A percentile compares a stretch with the other conserved stretches of the same genome.
These are phyloP conservation scores for Limnothrissa miodon DNA, from an alignment of 2,113 vertebrate species.

Conservation along the genomic window DNA sequence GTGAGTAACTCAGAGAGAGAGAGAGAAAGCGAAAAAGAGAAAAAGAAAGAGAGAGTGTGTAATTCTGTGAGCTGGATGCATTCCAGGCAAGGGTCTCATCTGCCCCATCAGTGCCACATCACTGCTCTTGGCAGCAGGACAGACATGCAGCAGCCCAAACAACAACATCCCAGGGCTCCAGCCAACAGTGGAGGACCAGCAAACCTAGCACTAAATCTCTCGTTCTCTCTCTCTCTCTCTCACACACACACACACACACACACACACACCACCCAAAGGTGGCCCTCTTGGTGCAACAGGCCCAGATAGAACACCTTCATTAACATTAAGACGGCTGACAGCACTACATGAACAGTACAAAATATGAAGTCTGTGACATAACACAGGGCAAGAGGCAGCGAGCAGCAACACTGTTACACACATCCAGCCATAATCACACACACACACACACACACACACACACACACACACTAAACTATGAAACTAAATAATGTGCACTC, in stretches of 20 bases:
- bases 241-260: not conserved
- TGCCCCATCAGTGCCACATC: conserved; percentile 25
- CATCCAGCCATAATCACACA: too few species aligned
- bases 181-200: conserved; percentile 25
- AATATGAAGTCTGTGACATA: too few species aligned
- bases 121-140: conserved; percentile 30
- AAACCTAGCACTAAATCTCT: not conserved
- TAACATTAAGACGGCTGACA: too few species aligned
- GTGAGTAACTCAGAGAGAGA: not conserved
- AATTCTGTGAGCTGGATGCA: conserved; percentile 18
- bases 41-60: conserved; percentile 7
- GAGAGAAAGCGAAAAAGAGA: not conserved
- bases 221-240: not conserved
- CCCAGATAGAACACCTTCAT: too few species aligned
- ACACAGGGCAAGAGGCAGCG: too few species aligned
- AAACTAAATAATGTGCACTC: not conserved
- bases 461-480: not conserved
- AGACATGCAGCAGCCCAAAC: conserved; percentile 9
- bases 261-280: too few species aligned
- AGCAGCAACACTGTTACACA: too few species aligned
- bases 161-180: not conserved
- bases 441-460: not conserved
- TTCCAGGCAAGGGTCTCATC: conserved; percentile 35
- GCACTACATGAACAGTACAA: too few species aligned
- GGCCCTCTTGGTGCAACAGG: too few species aligned